phyloP scores from a whole-genome alignment of 2,797 vertebrate species.

The Austrolebias charrua region DNA sequence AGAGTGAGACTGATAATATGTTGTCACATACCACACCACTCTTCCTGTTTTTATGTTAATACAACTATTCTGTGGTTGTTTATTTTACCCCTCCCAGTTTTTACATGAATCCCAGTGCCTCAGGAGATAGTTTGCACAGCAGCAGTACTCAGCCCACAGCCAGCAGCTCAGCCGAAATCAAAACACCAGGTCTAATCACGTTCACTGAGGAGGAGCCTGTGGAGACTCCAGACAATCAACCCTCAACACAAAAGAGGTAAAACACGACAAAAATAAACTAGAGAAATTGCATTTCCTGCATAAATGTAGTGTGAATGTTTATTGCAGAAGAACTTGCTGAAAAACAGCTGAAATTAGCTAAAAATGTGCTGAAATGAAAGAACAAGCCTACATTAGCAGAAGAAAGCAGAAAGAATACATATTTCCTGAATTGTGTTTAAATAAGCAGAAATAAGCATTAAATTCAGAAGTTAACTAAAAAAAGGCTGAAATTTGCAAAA shows the following conservation, averaged over 20 bases:
- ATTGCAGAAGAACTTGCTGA: too few species aligned
- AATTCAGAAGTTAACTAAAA: too few species aligned
- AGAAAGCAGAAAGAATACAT: too few species aligned
- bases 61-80: background rate
- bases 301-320: too few species aligned
- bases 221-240: conserved; percentile 69
- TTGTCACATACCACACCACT: conserved; percentile 1
- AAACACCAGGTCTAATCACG: conserved; percentile 79
- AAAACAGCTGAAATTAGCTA: too few species aligned
- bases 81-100: conserved; percentile 77
- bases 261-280: background rate
- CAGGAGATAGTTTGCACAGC: conserved; percentile 94
- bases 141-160: conserved; percentile 77
- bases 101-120: conserved; percentile 91
- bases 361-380: too few species aligned
- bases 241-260: conserved; percentile 81
- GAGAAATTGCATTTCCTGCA: too few species aligned
- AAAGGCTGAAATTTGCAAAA: too few species aligned
- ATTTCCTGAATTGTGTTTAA: too few species aligned
- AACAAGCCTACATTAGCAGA: too few species aligned
- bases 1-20: conserved; percentile 76
- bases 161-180: conserved; percentile 78
- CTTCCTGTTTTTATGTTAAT: background rate
- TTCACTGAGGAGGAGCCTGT: conserved; percentile 75
- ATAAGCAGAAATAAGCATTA: too few species aligned